Evolutionary conservation across 2,888 invertebrate genomes (phyloP), one percentile per base, ranked within the genome.

Genomic region (Corbicula japonica): DNA sequence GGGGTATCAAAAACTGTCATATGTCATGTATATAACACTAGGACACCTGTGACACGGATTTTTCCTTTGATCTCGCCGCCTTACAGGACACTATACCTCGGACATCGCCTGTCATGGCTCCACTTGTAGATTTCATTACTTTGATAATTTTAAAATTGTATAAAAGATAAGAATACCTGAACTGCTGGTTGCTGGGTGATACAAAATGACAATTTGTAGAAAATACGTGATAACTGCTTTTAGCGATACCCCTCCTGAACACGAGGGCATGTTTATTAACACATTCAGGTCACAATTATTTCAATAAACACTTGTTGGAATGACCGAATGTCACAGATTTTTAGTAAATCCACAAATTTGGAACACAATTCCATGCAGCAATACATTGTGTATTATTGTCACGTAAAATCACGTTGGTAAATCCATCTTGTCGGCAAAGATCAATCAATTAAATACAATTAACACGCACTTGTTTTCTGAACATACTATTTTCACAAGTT

Each of bases 181-280:
- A 41, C 54, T 65, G 50, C 35, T 52, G 8, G 66, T 66, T n/a
- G 41, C 66, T 21, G 66, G 66, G 66, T 66, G 54, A 41, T 66
- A 66, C 23, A 66, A 54, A 28, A 66, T 66, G 21, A 52, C 52
- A 18, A 66, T 54, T 54, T 66, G 52, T 6, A 66, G 21, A 28
- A 66, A 50, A 26, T 41, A 66, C 38, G 52, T 12, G 41, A 66
- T 66, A 26, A 66, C 52, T 41, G 66, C 52, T 18, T 54, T 66
- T 30, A 54, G 66, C 54, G 66, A 66, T 28, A n/a, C n/a, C n/a
- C 38, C 66, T 23, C 52, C 38, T 54, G 66, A 54, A 41, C 54
- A 54, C 66, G 54, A 66, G 84, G 81, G 81, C 86, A 86, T 86
- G 83, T 84, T 86, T 81, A 85, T 38, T n/a, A 26, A 66, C 77